Evolutionary conservation across 2,797 vertebrate genomes (phyloP).

Genomic region (Natrix natrix): DNA sequence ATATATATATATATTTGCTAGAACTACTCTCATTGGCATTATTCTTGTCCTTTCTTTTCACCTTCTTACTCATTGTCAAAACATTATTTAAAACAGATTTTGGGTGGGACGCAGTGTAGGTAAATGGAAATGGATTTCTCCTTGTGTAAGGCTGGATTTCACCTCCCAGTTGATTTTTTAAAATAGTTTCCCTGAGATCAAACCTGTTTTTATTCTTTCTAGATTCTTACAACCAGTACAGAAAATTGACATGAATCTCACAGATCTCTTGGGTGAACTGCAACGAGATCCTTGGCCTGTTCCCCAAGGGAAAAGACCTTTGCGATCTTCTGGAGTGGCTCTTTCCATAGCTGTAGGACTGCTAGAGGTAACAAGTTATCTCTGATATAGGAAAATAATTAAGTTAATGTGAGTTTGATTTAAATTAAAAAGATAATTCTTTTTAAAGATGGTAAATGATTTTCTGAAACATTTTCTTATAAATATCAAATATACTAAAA

Average conservation of each 20-base stretch:
- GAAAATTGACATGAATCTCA: conserved; percentile 98
- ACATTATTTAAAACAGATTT: not conserved
- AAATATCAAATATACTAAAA: not conserved
- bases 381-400: not conserved
- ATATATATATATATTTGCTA: not conserved
- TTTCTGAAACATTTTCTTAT: not conserved
- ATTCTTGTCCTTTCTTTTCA: not conserved
- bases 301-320: conserved; percentile 89
- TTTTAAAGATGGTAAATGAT: not conserved
- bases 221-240: conserved; percentile 96
- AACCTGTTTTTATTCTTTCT: conserved; percentile 34
- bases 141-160: not conserved
- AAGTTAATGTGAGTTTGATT: not conserved
- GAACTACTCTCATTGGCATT: not conserved
- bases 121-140: not conserved
- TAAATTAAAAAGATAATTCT: not conserved
- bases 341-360: conserved; percentile 94
- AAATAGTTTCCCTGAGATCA: conserved; percentile 5
- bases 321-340: conserved; percentile 91
- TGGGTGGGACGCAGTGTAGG: not conserved
- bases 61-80: not conserved
- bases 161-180: not conserved
- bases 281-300: conserved; percentile 97
- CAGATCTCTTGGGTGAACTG: conserved; percentile 93
- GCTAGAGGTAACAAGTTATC: conserved; percentile 80